Percentiles rank a stretch among this genome's conserved stretches.
phyloP scores from a whole-genome alignment of 2,113 vertebrate species.

The Pangasianodon hypophthalmus region DNA sequence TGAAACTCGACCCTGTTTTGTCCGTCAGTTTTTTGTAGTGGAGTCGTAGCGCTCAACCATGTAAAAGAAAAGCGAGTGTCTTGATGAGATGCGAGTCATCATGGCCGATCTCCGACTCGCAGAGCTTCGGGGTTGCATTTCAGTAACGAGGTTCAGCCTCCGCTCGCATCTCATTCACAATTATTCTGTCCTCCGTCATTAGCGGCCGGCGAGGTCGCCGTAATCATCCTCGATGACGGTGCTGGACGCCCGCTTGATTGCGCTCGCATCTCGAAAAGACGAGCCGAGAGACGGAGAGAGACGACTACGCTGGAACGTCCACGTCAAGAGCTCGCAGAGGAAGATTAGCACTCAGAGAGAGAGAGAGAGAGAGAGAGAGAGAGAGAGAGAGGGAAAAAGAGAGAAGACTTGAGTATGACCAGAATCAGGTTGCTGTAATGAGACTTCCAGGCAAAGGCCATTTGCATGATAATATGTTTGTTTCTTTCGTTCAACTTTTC shows the following conservation, averaged over 20 bases:
- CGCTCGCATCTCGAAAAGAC: constrained; percentile 27
- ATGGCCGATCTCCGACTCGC: constrained; percentile 8
- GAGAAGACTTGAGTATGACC: constrained; percentile 10
- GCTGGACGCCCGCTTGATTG: constrained; percentile 52
- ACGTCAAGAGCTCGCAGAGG: constrained; percentile 44
- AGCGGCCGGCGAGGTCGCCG: constrained; percentile 43
- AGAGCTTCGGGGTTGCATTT: constrained; percentile 21
- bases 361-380: constrained; percentile 28
- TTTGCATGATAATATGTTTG: background rate
- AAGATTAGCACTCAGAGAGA: constrained; percentile 36
- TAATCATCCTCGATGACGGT: constrained; percentile 50
- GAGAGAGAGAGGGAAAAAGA: constrained; percentile 10
- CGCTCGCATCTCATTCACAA: constrained; percentile 40
- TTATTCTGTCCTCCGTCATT: constrained; percentile 52
- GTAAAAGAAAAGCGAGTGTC: background rate
- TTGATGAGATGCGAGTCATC: constrained; percentile 39
- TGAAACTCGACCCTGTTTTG: background rate
- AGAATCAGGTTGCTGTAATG: constrained; percentile 9
- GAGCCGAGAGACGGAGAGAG: constrained; percentile 28
- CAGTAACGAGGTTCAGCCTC: constrained; percentile 23
- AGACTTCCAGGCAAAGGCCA: background rate
- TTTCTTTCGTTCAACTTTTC: background rate
- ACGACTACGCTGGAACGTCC: background rate
- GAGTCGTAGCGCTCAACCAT: background rate
- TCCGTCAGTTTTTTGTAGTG: background rate